Conservation (phyloP, 2,888 invertebrate genomes). For the Drosophila quasianomalipes region DNA sequence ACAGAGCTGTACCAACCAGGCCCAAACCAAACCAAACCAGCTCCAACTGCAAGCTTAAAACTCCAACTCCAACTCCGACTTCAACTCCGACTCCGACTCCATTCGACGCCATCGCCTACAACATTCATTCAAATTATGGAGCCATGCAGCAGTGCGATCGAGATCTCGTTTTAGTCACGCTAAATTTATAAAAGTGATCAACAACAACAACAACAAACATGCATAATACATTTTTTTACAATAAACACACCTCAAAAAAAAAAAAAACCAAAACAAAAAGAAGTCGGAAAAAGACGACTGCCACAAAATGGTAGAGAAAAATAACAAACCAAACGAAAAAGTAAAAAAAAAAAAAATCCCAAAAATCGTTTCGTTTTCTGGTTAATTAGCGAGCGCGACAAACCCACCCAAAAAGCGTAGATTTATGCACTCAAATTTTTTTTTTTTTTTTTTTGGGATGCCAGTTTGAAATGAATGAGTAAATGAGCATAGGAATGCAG, state of each 20-base stretch:
- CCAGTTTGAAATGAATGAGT: background rate
- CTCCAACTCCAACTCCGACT: conserved; percentile 5
- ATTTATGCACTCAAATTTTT: conserved; percentile 62
- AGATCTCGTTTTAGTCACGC: conserved; percentile 82
- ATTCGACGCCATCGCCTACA: conserved; percentile 70
- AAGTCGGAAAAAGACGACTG: background rate
- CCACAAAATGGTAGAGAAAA: conserved; percentile 3
- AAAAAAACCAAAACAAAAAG: background rate
- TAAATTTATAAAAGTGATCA: conserved; percentile 66
- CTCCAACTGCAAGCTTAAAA: conserved; percentile 5
- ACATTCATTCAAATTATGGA: conserved; percentile 81
- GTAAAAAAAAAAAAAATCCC: background rate
- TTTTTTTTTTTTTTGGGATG: background rate
- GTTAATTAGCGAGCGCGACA: conserved; percentile 77
- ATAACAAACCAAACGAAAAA: background rate
- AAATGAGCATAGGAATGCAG: background rate
- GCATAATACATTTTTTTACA: conserved; percentile 53
- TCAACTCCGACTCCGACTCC: background rate
- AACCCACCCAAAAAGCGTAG: conserved; percentile 74
- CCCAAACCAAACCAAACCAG: conserved; percentile 13
- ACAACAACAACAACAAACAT: conserved; percentile 42
- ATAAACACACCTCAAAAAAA: conserved; percentile 76
- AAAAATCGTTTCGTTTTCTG: conserved; percentile 65
- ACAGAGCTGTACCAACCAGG: conserved; percentile 4
- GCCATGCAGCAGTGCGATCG: conserved; percentile 65